phyloP scores from a whole-genome alignment of 2,888 invertebrate species.

The Troides oblongomaculatus region DNA sequence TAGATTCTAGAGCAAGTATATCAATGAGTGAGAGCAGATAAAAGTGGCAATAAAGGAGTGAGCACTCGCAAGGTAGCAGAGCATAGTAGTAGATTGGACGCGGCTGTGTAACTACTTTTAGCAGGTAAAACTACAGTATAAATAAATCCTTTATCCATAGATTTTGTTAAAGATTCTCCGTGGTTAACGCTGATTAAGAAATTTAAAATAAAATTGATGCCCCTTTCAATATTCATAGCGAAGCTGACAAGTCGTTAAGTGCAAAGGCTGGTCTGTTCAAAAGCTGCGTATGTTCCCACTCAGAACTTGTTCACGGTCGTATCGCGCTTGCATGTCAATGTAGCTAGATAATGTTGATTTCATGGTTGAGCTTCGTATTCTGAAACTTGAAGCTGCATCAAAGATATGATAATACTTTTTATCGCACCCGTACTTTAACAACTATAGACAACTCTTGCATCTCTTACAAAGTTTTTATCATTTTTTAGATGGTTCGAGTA shows the following conservation, averaged over 20 bases:
- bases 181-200: not conserved
- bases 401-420: not conserved
- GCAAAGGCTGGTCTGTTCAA: constrained; percentile 17
- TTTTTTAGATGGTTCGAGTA: no score
- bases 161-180: not conserved
- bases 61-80: no score
- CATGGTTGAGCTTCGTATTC: constrained; percentile 8
- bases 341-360: constrained; percentile 13
- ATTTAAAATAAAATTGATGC: not conserved
- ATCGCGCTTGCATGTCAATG: constrained; percentile 13
- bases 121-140: no score
- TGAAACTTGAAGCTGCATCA: not conserved
- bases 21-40: no score
- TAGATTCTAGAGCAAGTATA: no score
- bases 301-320: constrained; percentile 1
- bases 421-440: not conserved
- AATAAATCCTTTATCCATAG: not conserved
- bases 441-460: not conserved
- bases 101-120: no score
- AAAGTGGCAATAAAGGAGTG: no score
- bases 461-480: no score
- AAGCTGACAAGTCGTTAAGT: constrained; percentile 21
- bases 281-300: constrained; percentile 7
- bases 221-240: constrained; percentile 1
- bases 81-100: no score